Evolutionary conservation across 1,140 invertebrate genomes (phyloP), one percentile per base, ranked within the genome.

Genomic region (Harpegnathos saltator): DNA sequence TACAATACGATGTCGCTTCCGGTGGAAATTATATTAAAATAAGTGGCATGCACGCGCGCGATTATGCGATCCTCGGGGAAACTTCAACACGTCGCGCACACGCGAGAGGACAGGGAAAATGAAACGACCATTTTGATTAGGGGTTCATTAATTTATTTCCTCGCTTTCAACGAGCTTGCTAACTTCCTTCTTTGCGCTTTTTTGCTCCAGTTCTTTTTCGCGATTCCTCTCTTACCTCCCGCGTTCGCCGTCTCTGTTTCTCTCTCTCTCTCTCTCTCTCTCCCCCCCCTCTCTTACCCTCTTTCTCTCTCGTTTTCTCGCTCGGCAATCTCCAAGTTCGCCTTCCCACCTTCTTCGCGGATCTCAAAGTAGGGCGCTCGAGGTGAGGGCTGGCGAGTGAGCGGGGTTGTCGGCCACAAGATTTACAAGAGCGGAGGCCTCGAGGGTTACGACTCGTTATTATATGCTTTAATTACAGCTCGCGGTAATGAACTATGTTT

Each of bases 401-500:
- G 82, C 78, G 73, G 86, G 88, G 86, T 91, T 90, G 91, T 91
- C 90, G 88, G 85, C 89, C 88, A 87, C 82, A 91, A 92, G 91
- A 93, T 93, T 93, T 92, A 93, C 92, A 92, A 93, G 92, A 92
- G 88, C 90, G 87, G 86, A 90, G 90, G 91, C 90, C 89, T 90
- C 90, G 89, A 93, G 92, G 89, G 91, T 92, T 92, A 91, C 90
- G 90, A 91, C 92, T 93, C 89, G 92, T 94, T 94, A 94, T 94
- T 93, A 93, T 93, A 93, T 91, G 92, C 91, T 93, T 94, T 93
- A 94, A 94, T 94, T 93, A 93, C 91, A 91, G 92, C 90, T 90
- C 89, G 88, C 90, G 91, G 92, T 94, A 94, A 94, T 93, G 93
- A 94, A 93, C 93, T 93, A 92, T 92, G 92, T 93, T 93, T 93